Base-by-base conservation (phyloP, 1,140 invertebrate genomes). In the Aphaenogaster floridana region DNA sequence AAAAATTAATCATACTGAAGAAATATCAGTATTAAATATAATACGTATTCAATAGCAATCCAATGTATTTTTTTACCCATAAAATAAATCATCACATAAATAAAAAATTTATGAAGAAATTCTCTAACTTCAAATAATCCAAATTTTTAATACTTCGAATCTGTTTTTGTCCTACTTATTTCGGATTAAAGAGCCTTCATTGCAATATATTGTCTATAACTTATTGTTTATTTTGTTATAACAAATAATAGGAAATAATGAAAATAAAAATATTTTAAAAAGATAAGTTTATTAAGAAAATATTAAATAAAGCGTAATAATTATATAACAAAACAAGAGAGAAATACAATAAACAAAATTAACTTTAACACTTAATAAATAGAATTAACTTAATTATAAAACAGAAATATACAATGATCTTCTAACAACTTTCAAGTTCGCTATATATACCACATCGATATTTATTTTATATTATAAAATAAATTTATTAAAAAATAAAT, bases 241-340 rank as follows among this genome's bases (percentile, higher is more conserved):
- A 28, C 8, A 74, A 74, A 84, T 39, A 74, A 63, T 11, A 84
- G 54, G 54, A 84, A 50, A 61, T n/a, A 74, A 83, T 83, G 50
- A 50, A 50, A 84, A 74, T 61, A 63, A 74, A 83, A 84, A 74
- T 83, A 61, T n/a, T 42, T 42, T n/a, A 48, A 52, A 3, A 48
- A 48, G 13, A 50, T 50, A 61, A 8, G 15, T 83, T 74, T 83
- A 83, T 84, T 63, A 39, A 39, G 5, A 61, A 50, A 84, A 57
- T 57, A 57, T 72, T 74, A 61, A 61, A 61, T 84, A 61, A 84
- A 50, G 2, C n/a, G 57, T 48, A 74, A 84, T 50, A 21, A 21
- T 84, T 5, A 21, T 36, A 83, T 61, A 61, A 69, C 13, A 54
- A 69, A 42, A 17, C 68, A 61, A 61, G 11, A 61, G 8, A 15